Conservation (phyloP, 1,140 invertebrate species). For the Leptinotarsa lineolata region DNA sequence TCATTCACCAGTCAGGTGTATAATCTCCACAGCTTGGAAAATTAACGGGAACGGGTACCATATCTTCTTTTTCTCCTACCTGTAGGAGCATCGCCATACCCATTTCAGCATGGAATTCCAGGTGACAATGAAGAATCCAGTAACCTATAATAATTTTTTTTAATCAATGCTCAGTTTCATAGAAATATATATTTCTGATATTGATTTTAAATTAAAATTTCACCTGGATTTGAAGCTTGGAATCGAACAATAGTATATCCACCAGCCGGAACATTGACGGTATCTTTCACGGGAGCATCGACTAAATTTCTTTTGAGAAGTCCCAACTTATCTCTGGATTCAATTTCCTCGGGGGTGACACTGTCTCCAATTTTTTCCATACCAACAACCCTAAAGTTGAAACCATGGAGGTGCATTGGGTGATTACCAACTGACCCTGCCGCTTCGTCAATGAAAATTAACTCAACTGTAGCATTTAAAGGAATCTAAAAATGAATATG, state of each 20-base stretch:
- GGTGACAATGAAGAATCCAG: conserved; percentile 91
- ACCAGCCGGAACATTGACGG: conserved; percentile 89
- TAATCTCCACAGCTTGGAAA: conserved; percentile 77
- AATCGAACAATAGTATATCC: conserved; percentile 81
- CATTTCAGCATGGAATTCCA: conserved; percentile 87
- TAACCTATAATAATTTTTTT: conserved; percentile 65
- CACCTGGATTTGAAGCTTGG: conserved; percentile 73
- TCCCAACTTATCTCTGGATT: conserved; percentile 70
- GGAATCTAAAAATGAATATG: conserved; percentile 55
- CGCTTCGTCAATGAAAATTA: conserved; percentile 83
- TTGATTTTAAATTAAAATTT: not conserved
- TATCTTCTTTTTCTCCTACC: conserved; percentile 75
- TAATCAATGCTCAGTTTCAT: no score
- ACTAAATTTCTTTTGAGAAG: conserved; percentile 73
- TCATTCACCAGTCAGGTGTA: conserved; percentile 22
- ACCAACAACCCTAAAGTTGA: conserved; percentile 80
- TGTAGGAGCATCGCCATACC: conserved; percentile 89
- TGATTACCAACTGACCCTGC: conserved; percentile 84
- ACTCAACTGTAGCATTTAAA: conserved; percentile 75
- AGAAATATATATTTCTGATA: no score
- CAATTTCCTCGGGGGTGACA: conserved; percentile 71
- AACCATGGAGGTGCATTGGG: conserved; percentile 86
- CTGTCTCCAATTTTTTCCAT: conserved; percentile 71
- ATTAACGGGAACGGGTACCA: conserved; percentile 66
- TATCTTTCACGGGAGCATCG: conserved; percentile 82